Percentiles rank a stretch among this genome's conserved stretches.
Conservation (phyloP, 2,888 invertebrate genomes). For the Embidobia sp. region DNA sequence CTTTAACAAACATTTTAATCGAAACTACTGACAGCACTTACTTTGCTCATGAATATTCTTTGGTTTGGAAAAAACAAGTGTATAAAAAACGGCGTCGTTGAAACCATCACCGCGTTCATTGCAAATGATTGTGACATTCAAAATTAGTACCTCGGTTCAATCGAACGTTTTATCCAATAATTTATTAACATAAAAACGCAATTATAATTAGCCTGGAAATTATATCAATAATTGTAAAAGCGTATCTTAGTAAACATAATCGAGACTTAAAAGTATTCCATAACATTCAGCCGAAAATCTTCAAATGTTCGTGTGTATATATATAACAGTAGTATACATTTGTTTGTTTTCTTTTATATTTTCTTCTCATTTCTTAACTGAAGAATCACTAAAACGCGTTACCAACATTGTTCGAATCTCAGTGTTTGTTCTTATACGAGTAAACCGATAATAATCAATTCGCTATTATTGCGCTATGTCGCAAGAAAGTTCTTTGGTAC, state of each 20-base stretch:
- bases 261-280: constrained; percentile 31
- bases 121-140: constrained; percentile 41
- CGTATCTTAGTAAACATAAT: constrained; percentile 25
- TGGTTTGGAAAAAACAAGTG: constrained; percentile 38
- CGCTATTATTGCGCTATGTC: constrained; percentile 24
- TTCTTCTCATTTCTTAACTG: constrained; percentile 7
- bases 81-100: constrained; percentile 23
- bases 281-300: constrained; percentile 8
- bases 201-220: constrained; percentile 10
- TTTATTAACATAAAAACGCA: constrained; percentile 16
- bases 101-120: constrained; percentile 8
- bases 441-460: constrained; percentile 34
- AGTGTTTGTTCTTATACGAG: constrained; percentile 36
- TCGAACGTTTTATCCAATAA: constrained; percentile 31
- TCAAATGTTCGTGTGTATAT: constrained; percentile 18
- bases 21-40: constrained; percentile 6
- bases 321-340: constrained; percentile 34
- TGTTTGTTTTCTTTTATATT: neutral
- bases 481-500: constrained; percentile 70
- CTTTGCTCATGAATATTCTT: constrained; percentile 35
- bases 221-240: constrained; percentile 9
- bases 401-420: constrained; percentile 28
- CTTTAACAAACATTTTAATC: constrained; percentile 6
- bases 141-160: constrained; percentile 32
- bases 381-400: constrained; percentile 29